phyloP scores from a whole-genome alignment of 2,888 invertebrate species.

The Congeria kusceri region DNA sequence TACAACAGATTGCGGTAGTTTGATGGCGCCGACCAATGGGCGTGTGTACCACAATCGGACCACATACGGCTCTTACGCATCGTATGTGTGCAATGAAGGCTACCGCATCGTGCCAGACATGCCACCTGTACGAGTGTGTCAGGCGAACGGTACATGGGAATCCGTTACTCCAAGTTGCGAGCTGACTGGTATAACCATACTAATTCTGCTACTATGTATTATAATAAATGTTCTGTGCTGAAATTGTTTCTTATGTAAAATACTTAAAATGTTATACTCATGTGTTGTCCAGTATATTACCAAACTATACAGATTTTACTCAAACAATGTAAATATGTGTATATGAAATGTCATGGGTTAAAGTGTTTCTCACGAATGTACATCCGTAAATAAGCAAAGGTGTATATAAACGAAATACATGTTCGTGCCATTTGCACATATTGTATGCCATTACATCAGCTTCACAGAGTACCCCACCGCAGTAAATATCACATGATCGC shows the following conservation, averaged over 20 bases:
- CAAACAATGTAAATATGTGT: too few species aligned
- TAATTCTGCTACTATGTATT: too few species aligned
- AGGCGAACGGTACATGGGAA: background rate
- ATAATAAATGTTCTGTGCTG: too few species aligned
- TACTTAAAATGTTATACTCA: too few species aligned
- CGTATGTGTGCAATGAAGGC: background rate
- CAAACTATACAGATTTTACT: too few species aligned
- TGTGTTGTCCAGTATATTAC: too few species aligned
- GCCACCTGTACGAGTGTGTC: background rate
- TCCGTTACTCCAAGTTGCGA: background rate
- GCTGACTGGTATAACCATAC: background rate
- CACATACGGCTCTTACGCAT: background rate
- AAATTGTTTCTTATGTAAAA: too few species aligned
- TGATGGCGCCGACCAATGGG: background rate
- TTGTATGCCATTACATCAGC: too few species aligned
- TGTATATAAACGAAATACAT: background rate
- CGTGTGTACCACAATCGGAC: background rate
- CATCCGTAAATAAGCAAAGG: background rate
- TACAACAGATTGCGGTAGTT: background rate
- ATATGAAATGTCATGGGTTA: too few species aligned
- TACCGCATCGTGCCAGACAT: background rate
- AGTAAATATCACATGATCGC: background rate
- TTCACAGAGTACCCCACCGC: too few species aligned
- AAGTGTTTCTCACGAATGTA: background rate
- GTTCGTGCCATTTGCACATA: too few species aligned